Percentiles rank a stretch among this genome's conserved stretches.
Evolutionary conservation across 1,140 invertebrate species (phyloP).

Genomic region (Temnothorax curvispinosus): DNA sequence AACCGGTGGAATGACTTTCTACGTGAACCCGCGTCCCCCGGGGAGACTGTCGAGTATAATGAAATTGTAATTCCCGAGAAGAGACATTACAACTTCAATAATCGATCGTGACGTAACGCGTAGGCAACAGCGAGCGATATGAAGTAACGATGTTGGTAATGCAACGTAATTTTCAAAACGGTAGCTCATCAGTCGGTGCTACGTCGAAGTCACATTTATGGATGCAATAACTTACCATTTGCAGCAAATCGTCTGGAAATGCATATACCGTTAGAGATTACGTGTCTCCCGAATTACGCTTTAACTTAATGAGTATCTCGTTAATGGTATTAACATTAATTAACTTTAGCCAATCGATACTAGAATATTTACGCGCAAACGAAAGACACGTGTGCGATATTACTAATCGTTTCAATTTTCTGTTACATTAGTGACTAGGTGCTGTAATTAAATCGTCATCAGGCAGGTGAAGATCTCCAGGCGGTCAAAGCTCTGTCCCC

Average conservation of each 20-base stretch:
- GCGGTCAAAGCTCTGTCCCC: background rate
- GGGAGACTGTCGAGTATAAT: conserved; percentile 23
- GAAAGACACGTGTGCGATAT: background rate
- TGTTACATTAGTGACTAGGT: background rate
- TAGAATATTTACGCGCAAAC: background rate
- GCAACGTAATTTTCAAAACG: conserved; percentile 50
- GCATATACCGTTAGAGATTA: conserved; percentile 6
- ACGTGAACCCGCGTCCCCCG: conserved; percentile 28
- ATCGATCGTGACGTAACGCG: conserved; percentile 52
- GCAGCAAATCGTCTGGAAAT: conserved; percentile 5
- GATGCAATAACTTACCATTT: conserved; percentile 25
- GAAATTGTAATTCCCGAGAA: conserved; percentile 48
- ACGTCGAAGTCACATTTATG: background rate
- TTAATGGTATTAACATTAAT: background rate
- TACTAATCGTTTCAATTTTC: background rate
- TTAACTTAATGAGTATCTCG: background rate
- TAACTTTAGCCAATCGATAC: background rate
- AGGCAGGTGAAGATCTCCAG: background rate
- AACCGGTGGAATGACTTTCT: conserved; percentile 56
- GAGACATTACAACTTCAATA: conserved; percentile 42
- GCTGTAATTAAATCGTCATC: background rate
- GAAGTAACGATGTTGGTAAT: conserved; percentile 47
- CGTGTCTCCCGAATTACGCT: background rate
- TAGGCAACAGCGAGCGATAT: conserved; percentile 2
- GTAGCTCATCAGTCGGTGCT: conserved; percentile 27